Base-by-base conservation (phyloP, 2,888 invertebrate species). In the Agonopterix arenella region DNA sequence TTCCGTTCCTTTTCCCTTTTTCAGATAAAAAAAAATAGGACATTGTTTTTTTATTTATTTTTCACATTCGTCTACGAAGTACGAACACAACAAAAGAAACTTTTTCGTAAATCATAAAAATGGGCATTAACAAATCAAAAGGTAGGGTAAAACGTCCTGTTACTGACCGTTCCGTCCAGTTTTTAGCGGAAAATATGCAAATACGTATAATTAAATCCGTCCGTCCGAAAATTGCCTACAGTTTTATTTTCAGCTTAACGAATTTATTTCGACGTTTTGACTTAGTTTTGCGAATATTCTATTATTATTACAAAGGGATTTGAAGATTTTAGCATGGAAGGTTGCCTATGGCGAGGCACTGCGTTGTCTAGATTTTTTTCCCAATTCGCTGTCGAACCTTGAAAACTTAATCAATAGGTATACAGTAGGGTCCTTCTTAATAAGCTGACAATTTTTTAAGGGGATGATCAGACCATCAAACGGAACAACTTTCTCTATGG, bases 161-260 rank as follows among this genome's bases (percentile, higher is more conserved):
- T 64, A 62, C 66, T 47, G 65, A 51, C 62, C 64, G 57, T 60
- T 61, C 65, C 60, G 47, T 61, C 56, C 62, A 59, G 56, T 66
- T 68, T 68, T 64, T 58, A 54, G 60, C 58, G 64, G 69, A 64
- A 73, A 78, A 75, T 78, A 83, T 84, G 82, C 76, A 76, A 82
- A 83, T 83, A 66, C 66, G 47, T 56, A 68, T 79, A 79, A 82
- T 84, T 80, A 81, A 82, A 81, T 80, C 68, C 62, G 58, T 59
- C 64, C 61, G 68, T 60, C 52, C 62, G 28, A 54, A 72, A 72
- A 68, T 67, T 61, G 74, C 70, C 68, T 67, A 66, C 73, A 64
- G 66, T 68, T 73, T 76, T 68, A 69, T 70, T 36, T 47, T 47
- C 44, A 53, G 40, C n/a, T 40, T n/a, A 40, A 28, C 28, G 28